Evolutionary conservation across 2,797 vertebrate species (phyloP), one percentile per base, ranked within the genome.

Genomic region (Petrocephalus schoutedeni): DNA sequence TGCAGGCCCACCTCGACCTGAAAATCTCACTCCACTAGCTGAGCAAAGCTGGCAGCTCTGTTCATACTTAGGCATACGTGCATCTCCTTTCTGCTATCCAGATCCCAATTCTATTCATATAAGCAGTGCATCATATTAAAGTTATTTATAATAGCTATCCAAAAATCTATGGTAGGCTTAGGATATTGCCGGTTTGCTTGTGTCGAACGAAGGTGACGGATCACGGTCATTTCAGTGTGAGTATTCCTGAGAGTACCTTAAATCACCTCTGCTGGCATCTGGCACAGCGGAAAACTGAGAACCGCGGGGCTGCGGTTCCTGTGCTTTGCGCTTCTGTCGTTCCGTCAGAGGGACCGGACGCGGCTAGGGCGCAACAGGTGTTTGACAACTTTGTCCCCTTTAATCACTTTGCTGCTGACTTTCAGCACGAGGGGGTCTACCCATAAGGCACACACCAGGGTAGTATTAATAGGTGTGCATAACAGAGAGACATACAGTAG

Each of bases 391-490:
- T 2, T 54, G 85, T 89, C 85, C 67, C 88, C 57, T 85, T 89
- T 89, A 89, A 89, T 89, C 85, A 89, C 88, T 23, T 49, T 7
- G 41, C 83, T 19, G 41, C 23, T 9, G 71, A 71, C 85, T 86
- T 89, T 87, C 88, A 87, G 85, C 85, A 28, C 53, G 36, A 61
- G 67, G 56, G 74, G 53, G 51, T 87, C 67, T 45, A 51, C 51
- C 64, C 59, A 23, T 5, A 21, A 82, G 67, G 3, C 56, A 1
- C 8, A 56, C 21, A 36, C 51, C 56, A 32, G 45, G 54, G 85
- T 85, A 86, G 85, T 87, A 89, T 86, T 89, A 89, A 87, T 88
- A 89, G 85, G 88, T 82, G 56, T 82, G 85, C 71, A 86, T 53
- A 67, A 87, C 45, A 87, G 56, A 88, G 64, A 45, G 85, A 83